Base-by-base conservation (phyloP, 2,113 vertebrate genomes). In the Tor tambroides region DNA sequence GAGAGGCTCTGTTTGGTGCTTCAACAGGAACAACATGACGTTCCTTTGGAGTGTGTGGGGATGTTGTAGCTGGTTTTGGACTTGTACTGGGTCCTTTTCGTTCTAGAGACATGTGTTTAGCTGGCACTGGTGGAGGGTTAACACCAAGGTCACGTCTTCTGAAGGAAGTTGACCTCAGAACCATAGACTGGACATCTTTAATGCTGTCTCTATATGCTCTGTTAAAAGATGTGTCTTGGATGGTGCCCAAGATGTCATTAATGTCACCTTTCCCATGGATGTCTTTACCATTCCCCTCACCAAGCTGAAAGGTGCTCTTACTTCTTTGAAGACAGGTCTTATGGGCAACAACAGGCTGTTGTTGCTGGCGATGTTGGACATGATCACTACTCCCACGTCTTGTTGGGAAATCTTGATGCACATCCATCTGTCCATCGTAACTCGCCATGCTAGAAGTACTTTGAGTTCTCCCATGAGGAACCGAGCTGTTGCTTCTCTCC, bases 91-190 rank as follows among this genome's bases (percentile, higher is more conserved):
- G 0, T 91, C 96, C 90, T 94, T 92, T 30, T 92, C 96, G 91
- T 95, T 95, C 95, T 17, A 95, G 93, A 7, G 91, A 90, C 89
- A 89, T 93, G 85, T 93, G 89, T 0, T 93, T 90, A 21, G 67
- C 92, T 0, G 90, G 89, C 0, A 92, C 88, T 0, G 94, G 89
- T 0, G 94, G 91, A 6, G 95, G 92, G 35, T 94, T 96, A 26
- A 91, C 93, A 51, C 90, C 89, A 5, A 97, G 92, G 89, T 97
- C 96, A 23, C 92, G 94, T 75, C 96, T 95, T 7, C 94, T 94
- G 88, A 97, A 98, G 21, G 98, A 99, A 6, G 97, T 97, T 88
- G 97, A 98, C 2, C 95, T 93, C 54, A 99, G 92, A 11, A 98
- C 97, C 32, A 95, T 96, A 49, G 96, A 94, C 92, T 98, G 97